These are phyloP conservation scores for Coluber constrictor DNA, from an alignment of 2,797 vertebrate species.

Conservation along the genomic window DNA sequence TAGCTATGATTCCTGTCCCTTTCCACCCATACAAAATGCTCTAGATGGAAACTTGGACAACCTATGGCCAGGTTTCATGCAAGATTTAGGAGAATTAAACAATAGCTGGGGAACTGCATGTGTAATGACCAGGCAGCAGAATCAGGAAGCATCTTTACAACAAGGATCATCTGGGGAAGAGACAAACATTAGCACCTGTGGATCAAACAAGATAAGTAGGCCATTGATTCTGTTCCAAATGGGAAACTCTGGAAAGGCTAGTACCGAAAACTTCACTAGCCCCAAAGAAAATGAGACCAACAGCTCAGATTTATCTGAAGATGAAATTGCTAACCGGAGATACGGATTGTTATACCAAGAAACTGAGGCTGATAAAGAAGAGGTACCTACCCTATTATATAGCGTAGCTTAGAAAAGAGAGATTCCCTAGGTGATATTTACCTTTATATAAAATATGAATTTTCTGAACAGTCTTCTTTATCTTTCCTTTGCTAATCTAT, in stretches of 20 bases:
- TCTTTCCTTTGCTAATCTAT: constrained; percentile 42
- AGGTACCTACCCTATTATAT: constrained; percentile 85
- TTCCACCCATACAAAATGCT: constrained; percentile 62
- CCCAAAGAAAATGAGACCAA: constrained; percentile 84
- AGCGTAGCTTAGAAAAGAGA: constrained; percentile 78
- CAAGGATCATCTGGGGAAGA: constrained; percentile 49
- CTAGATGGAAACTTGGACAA: constrained; percentile 52
- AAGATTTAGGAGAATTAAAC: constrained; percentile 59
- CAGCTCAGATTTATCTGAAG: constrained; percentile 95
- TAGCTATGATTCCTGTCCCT: constrained; percentile 67
- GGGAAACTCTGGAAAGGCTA: constrained; percentile 67
- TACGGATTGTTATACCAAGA: constrained; percentile 93
- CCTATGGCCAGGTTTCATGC: constrained; percentile 67
- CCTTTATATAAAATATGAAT: constrained; percentile 57
- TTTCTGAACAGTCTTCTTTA: constrained; percentile 51
- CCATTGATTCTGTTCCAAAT: constrained; percentile 60
- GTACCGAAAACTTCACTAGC: constrained; percentile 71
- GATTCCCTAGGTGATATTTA: constrained; percentile 67
- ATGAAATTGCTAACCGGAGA: constrained; percentile 94
- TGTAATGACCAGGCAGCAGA: constrained; percentile 42
- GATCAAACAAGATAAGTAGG: constrained; percentile 50
- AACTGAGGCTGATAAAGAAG: constrained; percentile 89
- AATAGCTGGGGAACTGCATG: constrained; percentile 54
- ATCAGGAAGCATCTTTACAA: constrained; percentile 46
- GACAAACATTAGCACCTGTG: constrained; percentile 38